Percentiles rank a stretch among this genome's conserved stretches.
These are phyloP conservation scores for Dipodomys ordii DNA, from an alignment of 2,113 vertebrate genomes.

Conservation along the genomic window DNA sequence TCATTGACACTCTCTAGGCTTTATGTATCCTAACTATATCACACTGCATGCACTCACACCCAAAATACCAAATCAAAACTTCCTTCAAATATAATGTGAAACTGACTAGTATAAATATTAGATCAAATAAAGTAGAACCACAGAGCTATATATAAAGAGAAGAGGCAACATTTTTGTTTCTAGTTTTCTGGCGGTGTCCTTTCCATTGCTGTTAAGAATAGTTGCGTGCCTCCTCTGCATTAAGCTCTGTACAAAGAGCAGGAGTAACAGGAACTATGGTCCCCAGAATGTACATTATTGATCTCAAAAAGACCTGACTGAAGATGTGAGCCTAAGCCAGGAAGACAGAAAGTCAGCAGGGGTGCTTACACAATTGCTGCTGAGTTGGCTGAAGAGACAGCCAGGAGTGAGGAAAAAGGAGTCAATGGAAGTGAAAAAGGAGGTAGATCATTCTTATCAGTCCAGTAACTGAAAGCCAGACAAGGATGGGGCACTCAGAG, in stretches of 20 bases:
- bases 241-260: background rate
- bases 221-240: background rate
- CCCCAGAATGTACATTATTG: slow-evolving; percentile 36
- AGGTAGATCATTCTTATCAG: background rate
- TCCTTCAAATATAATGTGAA: slow-evolving; percentile 50
- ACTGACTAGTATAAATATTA: slow-evolving; percentile 15
- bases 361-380: background rate
- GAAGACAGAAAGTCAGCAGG: background rate
- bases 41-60: background rate
- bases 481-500: background rate
- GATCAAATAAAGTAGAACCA: slow-evolving; percentile 30
- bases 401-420: background rate
- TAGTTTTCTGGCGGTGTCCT: background rate
- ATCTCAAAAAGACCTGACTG: slow-evolving; percentile 46
- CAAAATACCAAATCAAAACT: background rate
- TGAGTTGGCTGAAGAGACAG: background rate
- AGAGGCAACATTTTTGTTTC: background rate
- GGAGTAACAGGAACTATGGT: background rate
- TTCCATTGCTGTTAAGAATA: slow-evolving; percentile 40
- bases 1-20: background rate
- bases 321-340: slow-evolving; percentile 31
- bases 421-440: background rate
- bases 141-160: slow-evolving; percentile 7
- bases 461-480: background rate
- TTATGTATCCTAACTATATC: background rate